phyloP scores from a whole-genome alignment of 2,113 vertebrate species.

The Pollimyrus isidori region DNA sequence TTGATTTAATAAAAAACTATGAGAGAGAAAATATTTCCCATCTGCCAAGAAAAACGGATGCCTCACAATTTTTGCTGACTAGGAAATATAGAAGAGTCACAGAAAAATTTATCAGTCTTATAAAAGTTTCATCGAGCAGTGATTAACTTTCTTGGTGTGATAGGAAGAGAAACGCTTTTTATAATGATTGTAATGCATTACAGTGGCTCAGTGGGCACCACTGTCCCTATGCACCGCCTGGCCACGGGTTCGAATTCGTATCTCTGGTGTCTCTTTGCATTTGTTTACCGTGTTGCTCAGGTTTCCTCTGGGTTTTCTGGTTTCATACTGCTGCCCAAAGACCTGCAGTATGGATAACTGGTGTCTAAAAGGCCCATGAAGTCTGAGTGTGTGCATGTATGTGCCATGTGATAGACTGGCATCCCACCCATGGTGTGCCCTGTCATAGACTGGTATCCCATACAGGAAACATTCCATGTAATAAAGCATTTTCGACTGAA shows the following conservation, averaged over 20 bases:
- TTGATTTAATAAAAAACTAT: slow-evolving; percentile 5
- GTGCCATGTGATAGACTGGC: not conserved
- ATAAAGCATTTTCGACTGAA: not conserved
- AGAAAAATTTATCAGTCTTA: not conserved
- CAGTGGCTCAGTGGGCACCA: not conserved
- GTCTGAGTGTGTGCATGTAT: not conserved
- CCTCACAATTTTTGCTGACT: not conserved
- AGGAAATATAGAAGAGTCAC: not conserved
- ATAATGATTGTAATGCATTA: not conserved
- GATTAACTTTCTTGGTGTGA: not conserved
- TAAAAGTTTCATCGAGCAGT: not conserved
- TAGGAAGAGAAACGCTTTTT: not conserved
- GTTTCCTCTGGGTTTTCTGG: not conserved
- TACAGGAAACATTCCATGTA: not conserved
- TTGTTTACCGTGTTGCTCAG: not conserved
- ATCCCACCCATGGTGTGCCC: not conserved
- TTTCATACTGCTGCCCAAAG: not conserved
- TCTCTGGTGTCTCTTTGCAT: not conserved
- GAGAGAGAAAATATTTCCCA: slow-evolving; percentile 4
- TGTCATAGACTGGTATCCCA: not conserved
- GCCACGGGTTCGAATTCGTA: not conserved
- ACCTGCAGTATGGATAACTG: not conserved
- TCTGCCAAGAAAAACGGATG: not conserved
- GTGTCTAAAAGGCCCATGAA: not conserved
- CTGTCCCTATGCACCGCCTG: not conserved